Evolutionary conservation across 2,888 invertebrate species (phyloP), one percentile per base, ranked within the genome.

Genomic region (Dynastes tityus): DNA sequence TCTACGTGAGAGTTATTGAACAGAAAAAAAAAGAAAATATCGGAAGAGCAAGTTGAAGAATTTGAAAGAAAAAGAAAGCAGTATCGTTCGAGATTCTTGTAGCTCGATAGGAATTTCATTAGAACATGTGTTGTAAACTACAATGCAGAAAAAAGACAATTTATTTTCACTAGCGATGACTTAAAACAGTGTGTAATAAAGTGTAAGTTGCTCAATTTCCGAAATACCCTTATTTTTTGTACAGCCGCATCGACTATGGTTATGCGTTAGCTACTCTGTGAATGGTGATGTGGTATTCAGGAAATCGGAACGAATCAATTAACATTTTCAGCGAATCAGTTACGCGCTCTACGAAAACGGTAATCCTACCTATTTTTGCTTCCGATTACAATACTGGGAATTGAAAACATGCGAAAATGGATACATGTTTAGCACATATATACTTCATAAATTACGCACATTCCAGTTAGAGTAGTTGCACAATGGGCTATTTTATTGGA

Each of bases 191-290:
- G 4, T 6, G 16, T n/a, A 55, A 55, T 55, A 16, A 16, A 16
- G 53, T 55, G 53, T 3, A 55, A 55, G 53, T 55, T 55, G 3
- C 53, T 55, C n/a, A 55, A 55, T 55, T 55, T 55, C 53, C 53
- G 53, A 55, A 55, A 55, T 55, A 16, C 53, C 53, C 53, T n/a
- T 55, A 55, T 55, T 55, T 55, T 55, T 55, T 55, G 53, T 55
- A 55, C 6, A 55, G 13, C 16, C 16, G 16, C n/a, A 16, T 9
- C 13, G 53, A 16, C 6, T 16, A 55, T 16, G 16, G n/a, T 16
- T 16, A 5, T 16, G 16, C 16, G n/a, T n/a, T 6, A 6, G 13
- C 53, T 1, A 55, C n/a, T n/a, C 53, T n/a, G n/a, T 9, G 53
- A 55, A 55, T 55, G 53, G 53, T 55, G n/a, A 55, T 55, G 16